phyloP scores from a whole-genome alignment of 2,113 vertebrate genomes.

The Thunnus maccoyii region DNA sequence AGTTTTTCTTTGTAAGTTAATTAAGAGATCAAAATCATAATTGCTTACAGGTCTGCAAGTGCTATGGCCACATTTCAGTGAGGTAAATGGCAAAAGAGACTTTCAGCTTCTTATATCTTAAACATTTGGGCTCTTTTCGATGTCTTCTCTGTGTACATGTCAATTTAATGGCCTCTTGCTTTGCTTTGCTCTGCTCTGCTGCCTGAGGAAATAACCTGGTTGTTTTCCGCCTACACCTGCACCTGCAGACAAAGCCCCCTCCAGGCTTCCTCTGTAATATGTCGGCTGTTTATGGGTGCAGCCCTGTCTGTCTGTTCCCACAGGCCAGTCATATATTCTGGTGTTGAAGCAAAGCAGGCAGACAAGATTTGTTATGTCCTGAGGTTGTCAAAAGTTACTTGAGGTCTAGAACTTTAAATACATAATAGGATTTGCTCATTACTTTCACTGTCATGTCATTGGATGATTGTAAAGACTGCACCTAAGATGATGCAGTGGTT shows the following conservation, averaged over 20 bases:
- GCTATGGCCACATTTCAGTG: background rate
- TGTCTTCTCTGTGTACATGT: constrained; percentile 13
- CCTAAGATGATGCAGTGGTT: constrained; percentile 39
- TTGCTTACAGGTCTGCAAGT: background rate
- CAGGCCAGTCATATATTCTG: constrained; percentile 33
- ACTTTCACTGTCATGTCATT: background rate
- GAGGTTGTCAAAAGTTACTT: constrained; percentile 31
- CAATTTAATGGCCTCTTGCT: constrained; percentile 51
- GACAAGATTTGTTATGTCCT: background rate
- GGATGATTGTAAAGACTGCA: constrained; percentile 4
- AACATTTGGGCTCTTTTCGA: constrained; percentile 6
- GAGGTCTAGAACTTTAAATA: background rate
- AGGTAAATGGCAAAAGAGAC: background rate
- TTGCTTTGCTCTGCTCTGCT: constrained; percentile 47
- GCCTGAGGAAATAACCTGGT: constrained; percentile 66
- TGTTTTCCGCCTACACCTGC: constrained; percentile 41
- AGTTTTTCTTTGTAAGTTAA: constrained; percentile 2
- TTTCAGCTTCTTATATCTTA: background rate
- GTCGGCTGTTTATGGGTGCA: constrained; percentile 6
- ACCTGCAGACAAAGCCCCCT: constrained; percentile 65
- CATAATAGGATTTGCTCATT: background rate
- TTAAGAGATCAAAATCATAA: background rate
- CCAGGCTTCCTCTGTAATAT: constrained; percentile 40
- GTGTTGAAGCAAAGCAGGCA: constrained; percentile 12
- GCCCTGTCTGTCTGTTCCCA: constrained; percentile 42